A percentile compares a stretch with the other conserved stretches of the same genome.
phyloP scores from a whole-genome alignment of 2,797 vertebrate species.

The Cyclopterus lumpus region DNA sequence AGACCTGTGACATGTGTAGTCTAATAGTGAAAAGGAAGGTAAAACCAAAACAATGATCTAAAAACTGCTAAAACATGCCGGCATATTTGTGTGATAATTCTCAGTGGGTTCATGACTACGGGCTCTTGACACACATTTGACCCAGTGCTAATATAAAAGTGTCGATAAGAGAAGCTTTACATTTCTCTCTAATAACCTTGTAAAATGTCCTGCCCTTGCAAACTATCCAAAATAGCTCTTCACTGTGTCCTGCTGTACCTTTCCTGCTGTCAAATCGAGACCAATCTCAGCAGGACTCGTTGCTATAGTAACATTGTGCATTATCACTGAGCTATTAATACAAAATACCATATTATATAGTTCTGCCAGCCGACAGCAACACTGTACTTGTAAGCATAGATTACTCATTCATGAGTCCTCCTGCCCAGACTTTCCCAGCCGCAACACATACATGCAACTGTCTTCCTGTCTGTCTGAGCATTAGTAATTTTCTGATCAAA shows the following conservation, averaged over 20 bases:
- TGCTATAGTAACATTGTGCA: conserved; percentile 15
- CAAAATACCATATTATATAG: conserved; percentile 16
- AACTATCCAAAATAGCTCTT: not conserved
- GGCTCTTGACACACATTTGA: not conserved
- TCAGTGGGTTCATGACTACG: not conserved
- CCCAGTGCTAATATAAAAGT: not conserved
- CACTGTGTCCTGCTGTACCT: not conserved
- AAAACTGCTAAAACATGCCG: not conserved
- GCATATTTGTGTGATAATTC: not conserved
- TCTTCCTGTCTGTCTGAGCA: not conserved
- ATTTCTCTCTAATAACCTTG: not conserved
- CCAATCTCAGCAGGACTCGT: conserved; percentile 12
- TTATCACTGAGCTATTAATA: conserved; percentile 15
- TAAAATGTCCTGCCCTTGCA: not conserved
- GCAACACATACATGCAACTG: not conserved
- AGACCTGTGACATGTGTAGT: not conserved
- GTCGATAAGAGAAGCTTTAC: not conserved
- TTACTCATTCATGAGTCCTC: conserved; percentile 29
- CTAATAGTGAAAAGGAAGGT: not conserved
- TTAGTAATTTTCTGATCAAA: conserved; percentile 44
- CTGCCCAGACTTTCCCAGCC: conserved; percentile 17
- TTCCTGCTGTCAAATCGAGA: conserved; percentile 5
- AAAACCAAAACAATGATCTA: not conserved
- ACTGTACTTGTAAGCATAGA: conserved; percentile 16
- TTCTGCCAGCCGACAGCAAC: not conserved